Evolutionary conservation across 2,888 invertebrate genomes (phyloP), one percentile per base, ranked within the genome.

Genomic region (Oscheius sp.): DNA sequence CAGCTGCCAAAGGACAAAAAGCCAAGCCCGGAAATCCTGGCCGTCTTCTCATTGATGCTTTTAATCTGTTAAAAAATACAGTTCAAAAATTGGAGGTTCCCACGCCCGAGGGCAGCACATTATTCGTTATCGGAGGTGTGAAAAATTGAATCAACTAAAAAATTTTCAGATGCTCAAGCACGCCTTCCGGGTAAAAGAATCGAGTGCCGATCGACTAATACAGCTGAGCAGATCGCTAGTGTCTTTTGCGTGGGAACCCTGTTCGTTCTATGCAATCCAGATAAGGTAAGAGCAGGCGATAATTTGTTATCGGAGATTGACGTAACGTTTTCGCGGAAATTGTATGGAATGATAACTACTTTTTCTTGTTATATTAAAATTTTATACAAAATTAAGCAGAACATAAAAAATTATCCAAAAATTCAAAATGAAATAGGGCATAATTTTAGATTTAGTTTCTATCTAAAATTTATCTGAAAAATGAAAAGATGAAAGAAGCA

Each of bases 201-300:
- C 51, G 84, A 86, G 57, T 83, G 84, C 51, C 73, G 83, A 26
- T 84, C 83, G 22, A 81, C 82, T 20, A 80, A 87, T 66, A 87
- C 88, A 12, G 87, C 87, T 2, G 88, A 89, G 78, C 87, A 88
- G 70, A 82, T 89, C 9, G 87, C 88, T 17, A 78, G 87, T 62
- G 86, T 88, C 8, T 88, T 89, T 82, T 85, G 86, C 51, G 87
- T 88, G 8, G 84, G 88, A n/a, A 82, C 88, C 6, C 84, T 89
- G 20, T 88, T 88, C 74, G 88, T 89, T n/a, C 84, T 89, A 14
- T 88, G 88, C 76, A 88, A 89, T 79, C 88, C 88, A 0, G 86
- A 88, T 51, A 85, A 85, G 67, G 73, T 69, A 56, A n/a, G n/a
- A n/a, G n/a, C n/a, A n/a, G n/a, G n/a, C n/a, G n/a, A n/a, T n/a